Conservation (phyloP, 2,888 invertebrate species). For the Metallyticus violacea region DNA sequence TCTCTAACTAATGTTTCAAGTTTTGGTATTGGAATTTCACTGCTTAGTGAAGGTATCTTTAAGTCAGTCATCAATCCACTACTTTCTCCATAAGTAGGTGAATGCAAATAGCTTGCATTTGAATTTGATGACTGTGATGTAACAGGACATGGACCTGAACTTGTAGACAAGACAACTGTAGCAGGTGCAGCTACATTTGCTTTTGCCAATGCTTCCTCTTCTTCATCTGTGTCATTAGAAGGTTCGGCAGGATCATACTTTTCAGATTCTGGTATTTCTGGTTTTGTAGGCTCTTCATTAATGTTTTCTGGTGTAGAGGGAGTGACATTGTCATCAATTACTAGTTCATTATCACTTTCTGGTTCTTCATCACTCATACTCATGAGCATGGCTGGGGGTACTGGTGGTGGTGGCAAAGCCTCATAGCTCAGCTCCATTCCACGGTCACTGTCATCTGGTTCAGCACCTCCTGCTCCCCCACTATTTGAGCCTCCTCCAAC, state of each 20-base stretch:
- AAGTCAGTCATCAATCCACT: background rate
- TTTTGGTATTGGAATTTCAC: background rate
- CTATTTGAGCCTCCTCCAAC: conserved; percentile 35
- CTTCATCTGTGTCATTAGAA: conserved; percentile 45
- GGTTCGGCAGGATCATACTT: conserved; percentile 58
- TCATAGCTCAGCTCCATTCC: conserved; percentile 21
- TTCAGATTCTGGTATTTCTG: conserved; percentile 42
- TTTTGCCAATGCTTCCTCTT: conserved; percentile 28
- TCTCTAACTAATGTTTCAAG: background rate
- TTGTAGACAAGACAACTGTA: background rate
- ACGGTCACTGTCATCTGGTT: conserved; percentile 15
- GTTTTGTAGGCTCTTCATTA: conserved; percentile 53
- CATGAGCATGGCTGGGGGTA: conserved; percentile 40
- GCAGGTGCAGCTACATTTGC: background rate
- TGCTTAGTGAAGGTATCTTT: background rate
- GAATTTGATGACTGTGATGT: conserved; percentile 8
- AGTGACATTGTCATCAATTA: conserved; percentile 49
- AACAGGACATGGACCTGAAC: background rate
- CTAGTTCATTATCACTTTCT: conserved; percentile 55
- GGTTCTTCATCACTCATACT: conserved; percentile 51
- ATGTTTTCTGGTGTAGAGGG: conserved; percentile 39
- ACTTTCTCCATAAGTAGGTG: conserved; percentile 22
- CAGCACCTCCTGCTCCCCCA: conserved; percentile 3
- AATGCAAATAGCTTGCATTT: conserved; percentile 20
- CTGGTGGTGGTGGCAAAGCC: conserved; percentile 37